These are phyloP conservation scores for Coptodon rendalli DNA, from an alignment of 2,113 vertebrate species.

Conservation along the genomic window DNA sequence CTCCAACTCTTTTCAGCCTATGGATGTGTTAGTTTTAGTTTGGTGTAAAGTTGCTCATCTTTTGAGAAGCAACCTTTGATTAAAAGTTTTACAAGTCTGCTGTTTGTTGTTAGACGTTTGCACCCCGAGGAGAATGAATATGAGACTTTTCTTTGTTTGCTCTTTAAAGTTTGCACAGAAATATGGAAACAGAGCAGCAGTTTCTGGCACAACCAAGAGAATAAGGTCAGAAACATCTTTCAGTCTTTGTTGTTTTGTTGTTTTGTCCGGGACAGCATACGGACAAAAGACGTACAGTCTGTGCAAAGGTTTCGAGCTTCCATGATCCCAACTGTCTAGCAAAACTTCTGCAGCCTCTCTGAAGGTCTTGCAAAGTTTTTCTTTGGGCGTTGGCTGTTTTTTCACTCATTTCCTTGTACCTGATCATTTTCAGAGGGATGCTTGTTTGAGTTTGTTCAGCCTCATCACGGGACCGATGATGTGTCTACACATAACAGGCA, in stretches of 20 bases:
- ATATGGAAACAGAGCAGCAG: background rate
- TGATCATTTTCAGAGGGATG: background rate
- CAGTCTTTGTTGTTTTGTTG: background rate
- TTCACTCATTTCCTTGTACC: background rate
- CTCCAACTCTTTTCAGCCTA: background rate
- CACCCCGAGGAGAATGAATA: background rate
- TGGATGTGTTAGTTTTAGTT: background rate
- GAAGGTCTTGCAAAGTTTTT: background rate
- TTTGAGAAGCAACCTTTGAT: background rate
- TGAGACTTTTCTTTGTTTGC: background rate
- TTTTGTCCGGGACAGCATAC: background rate
- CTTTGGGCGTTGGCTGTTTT: background rate
- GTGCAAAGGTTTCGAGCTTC: background rate
- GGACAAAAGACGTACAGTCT: background rate
- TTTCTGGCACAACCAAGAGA: background rate
- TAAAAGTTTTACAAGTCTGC: background rate
- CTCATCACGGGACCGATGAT: rapidly evolving
- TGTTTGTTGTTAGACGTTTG: background rate
- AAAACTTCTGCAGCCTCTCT: rapidly evolving
- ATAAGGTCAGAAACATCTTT: background rate
- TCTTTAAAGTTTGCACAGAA: background rate
- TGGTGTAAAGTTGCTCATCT: background rate
- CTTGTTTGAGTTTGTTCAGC: background rate
- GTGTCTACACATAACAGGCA: background rate
- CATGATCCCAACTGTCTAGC: background rate